Percentiles rank a stretch among this genome's conserved stretches.
Evolutionary conservation across 2,113 vertebrate species (phyloP).

Genomic region (Mola mola): DNA sequence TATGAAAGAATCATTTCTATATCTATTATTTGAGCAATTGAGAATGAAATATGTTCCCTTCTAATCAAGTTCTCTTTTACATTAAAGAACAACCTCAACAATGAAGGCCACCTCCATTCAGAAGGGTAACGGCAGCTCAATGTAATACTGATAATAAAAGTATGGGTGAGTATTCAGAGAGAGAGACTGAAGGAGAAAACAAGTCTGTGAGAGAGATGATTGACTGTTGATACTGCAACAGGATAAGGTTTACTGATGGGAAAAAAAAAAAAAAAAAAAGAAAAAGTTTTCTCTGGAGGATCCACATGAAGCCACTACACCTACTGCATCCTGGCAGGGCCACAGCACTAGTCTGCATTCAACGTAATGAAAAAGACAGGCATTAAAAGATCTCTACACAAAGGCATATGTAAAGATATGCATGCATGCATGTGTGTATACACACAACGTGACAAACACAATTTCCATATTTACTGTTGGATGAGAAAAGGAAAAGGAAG

Average conservation of each 20-base stretch:
- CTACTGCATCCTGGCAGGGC: slow-evolving; percentile 33
- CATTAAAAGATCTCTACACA: slow-evolving; percentile 69
- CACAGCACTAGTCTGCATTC: slow-evolving; percentile 49
- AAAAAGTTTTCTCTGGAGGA: slow-evolving; percentile 49
- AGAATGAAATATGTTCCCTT: slow-evolving; percentile 36
- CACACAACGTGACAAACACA: slow-evolving; percentile 88
- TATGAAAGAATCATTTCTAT: slow-evolving; percentile 38
- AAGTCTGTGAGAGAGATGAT: slow-evolving; percentile 50
- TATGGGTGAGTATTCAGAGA: slow-evolving; percentile 39
- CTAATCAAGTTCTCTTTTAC: slow-evolving; percentile 38
- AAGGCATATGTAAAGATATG: slow-evolving; percentile 61
- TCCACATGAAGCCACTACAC: slow-evolving; percentile 38
- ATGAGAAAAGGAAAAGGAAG: slow-evolving; percentile 80
- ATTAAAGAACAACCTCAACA: slow-evolving; percentile 38
- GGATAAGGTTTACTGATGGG: slow-evolving; percentile 64
- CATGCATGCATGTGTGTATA: slow-evolving; percentile 50
- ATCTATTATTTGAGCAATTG: slow-evolving; percentile 24
- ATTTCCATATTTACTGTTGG: slow-evolving; percentile 95
- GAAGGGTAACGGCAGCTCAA: slow-evolving; percentile 54
- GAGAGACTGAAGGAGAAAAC: slow-evolving; percentile 33
- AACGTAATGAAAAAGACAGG: slow-evolving; percentile 56
- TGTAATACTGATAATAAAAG: slow-evolving; percentile 58
- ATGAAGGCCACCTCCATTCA: slow-evolving; percentile 36
- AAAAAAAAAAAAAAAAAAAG: no score
- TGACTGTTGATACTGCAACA: slow-evolving; percentile 49